Evolutionary conservation across 2,888 invertebrate genomes (phyloP), one percentile per base, ranked within the genome.

Genomic region (Netelia virgata): DNA sequence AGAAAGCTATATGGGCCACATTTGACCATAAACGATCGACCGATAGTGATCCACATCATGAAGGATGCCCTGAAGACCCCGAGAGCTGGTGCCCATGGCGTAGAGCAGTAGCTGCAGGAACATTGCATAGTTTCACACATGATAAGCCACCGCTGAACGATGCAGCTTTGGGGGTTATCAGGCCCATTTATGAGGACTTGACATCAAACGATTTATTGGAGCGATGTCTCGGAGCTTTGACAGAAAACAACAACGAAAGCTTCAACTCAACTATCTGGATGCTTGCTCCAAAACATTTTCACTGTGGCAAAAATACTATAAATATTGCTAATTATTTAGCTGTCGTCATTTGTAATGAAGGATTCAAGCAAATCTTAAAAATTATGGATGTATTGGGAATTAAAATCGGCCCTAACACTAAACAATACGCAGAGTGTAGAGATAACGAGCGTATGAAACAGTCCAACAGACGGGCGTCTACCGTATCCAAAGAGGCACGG

Each of bases 31-130:
- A 74, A 50, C 23, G 70, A 47, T 80, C 61, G 14, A 85, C 83
- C 50, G 79, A 84, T 50, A 57, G 73, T 28, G 69, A 85, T 64
- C 85, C 79, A 61, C 50, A 75, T 43, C 84, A 84, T 75, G 43
- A 70, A n/a, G 59, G 18, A 9, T 84, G 75, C 73, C 64, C 77
- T 20, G 57, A 14, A 20, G 83, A 68, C 18, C 11, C 28, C 18
- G 77, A 78, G 66, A 84, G 63, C 66, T 84, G 78, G 57, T 77
- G 69, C 59, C 55, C 66, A 20, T 69, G 64, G 66, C 66, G 61
- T 11, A 50, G 68, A 50, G 68, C 82, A 53, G 66, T 72, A 80
- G 70, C 83, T 61, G 73, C 61, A 53, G 47, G 72, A 57, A 82
- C 72, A 55, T 43, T 61, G 73, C 53, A 80, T 61, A 74, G 47